phyloP scores from a whole-genome alignment of 2,113 vertebrate species.

The human region GRCh38 chr2:197527501-197528000 shows the following conservation, averaged over 20 bases:
- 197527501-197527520: not conserved
- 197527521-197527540: not conserved
- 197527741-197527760: not conserved
- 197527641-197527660: not conserved
- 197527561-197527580: not conserved
- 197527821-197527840: not conserved
- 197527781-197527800: not conserved
- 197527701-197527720: not conserved
- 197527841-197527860: not conserved
- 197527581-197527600: not conserved
- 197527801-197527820: not conserved
- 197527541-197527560: not conserved
- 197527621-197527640: not conserved
- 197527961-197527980: not conserved
- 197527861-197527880: not conserved
- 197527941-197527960: not conserved
- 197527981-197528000: conserved; percentile 14
- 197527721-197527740: not conserved
- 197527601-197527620: not conserved
- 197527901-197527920: not conserved
- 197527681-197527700: not conserved
- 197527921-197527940: not conserved
- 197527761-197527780: not conserved
- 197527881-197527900: not conserved
- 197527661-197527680: not conserved